phyloP scores from a whole-genome alignment of 2,888 invertebrate species.

The Epiperipatus broadwayi region DNA sequence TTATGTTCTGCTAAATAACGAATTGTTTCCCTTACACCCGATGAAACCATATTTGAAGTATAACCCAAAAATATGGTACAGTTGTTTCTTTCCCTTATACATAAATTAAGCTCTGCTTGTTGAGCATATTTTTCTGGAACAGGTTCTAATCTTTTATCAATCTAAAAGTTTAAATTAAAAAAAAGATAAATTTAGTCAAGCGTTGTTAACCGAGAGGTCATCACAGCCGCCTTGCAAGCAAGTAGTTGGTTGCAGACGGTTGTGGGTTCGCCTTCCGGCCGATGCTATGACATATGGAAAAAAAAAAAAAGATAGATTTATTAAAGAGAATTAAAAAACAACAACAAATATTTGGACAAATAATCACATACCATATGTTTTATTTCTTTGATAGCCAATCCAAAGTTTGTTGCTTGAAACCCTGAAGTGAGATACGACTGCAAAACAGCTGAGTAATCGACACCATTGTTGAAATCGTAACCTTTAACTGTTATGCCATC shows the following conservation, averaged over 20 bases:
- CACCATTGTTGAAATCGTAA: constrained; percentile 77
- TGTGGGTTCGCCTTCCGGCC: background rate
- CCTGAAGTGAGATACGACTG: constrained; percentile 60
- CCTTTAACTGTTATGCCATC: constrained; percentile 36
- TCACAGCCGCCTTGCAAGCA: background rate
- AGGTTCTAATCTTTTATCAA: constrained; percentile 48
- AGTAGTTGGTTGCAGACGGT: too few relatives aligned
- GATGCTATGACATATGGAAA: background rate
- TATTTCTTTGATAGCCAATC: constrained; percentile 69
- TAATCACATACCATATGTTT: constrained; percentile 53
- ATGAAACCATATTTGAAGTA: constrained; percentile 91
- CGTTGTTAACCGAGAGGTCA: background rate
- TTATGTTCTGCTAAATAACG: constrained; percentile 64
- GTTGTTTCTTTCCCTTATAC: constrained; percentile 24
- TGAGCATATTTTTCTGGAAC: constrained; percentile 46
- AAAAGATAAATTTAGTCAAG: constrained; percentile 1
- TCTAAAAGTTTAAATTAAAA: constrained; percentile 27
- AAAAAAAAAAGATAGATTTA: constrained; percentile 6
- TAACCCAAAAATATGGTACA: constrained; percentile 94
- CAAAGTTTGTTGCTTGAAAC: constrained; percentile 95
- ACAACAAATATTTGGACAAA: constrained; percentile 1
- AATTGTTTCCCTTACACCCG: constrained; percentile 77
- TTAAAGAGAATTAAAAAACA: constrained; percentile 9
- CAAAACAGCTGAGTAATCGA: constrained; percentile 65
- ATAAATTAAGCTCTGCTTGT: constrained; percentile 58